A percentile compares a stretch with the other conserved stretches of the same genome.
Conservation (phyloP, 2,113 vertebrate genomes). For the Emydura subglobosa region DNA sequence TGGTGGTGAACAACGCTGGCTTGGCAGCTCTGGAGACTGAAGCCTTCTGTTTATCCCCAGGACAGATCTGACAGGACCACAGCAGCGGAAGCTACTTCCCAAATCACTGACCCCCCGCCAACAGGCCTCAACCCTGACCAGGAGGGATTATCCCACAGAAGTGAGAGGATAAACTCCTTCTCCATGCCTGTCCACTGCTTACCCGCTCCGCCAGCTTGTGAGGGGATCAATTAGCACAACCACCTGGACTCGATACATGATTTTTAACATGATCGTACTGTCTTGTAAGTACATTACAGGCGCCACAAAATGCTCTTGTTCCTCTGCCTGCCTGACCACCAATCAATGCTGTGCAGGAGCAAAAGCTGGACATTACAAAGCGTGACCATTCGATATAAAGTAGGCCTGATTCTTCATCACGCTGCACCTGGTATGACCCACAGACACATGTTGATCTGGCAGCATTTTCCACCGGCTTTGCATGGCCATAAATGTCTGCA, state of each 20-base stretch:
- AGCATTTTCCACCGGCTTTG: neutral
- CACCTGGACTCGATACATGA: neutral
- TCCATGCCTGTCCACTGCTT: neutral
- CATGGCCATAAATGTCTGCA: neutral
- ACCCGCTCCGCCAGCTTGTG: neutral
- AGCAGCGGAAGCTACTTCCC: neutral
- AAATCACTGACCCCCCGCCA: neutral
- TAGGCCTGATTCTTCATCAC: neutral
- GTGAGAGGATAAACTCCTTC: neutral
- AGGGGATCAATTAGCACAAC: neutral
- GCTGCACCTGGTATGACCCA: neutral
- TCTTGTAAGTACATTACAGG: neutral
- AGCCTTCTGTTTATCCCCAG: neutral
- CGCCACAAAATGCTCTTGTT: neutral
- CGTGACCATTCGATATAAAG: neutral
- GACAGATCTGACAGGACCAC: neutral
- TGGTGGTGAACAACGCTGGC: neutral
- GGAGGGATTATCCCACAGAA: neutral
- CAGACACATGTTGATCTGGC: neutral
- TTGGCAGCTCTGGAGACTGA: neutral
- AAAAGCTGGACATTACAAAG: neutral
- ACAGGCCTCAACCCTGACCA: rapidly evolving
- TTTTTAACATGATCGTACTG: neutral
- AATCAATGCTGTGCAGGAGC: neutral
- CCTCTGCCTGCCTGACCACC: too few species aligned